These are phyloP conservation scores for Botia kubotai DNA, from an alignment of 2,797 vertebrate species.

Conservation along the genomic window DNA sequence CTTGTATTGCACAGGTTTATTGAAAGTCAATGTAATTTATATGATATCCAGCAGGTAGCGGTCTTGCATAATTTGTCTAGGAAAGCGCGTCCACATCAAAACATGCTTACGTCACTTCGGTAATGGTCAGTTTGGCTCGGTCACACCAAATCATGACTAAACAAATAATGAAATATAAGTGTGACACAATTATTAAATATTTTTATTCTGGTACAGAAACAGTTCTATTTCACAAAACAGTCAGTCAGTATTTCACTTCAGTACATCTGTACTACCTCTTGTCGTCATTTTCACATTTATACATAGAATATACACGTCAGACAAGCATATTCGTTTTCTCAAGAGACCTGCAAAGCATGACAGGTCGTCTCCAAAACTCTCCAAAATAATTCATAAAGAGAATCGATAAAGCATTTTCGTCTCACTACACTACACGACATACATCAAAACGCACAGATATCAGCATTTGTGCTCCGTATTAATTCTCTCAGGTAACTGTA, in stretches of 20 bases:
- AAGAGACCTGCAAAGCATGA: background rate
- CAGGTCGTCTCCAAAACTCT: background rate
- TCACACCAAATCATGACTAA: background rate
- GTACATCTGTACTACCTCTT: background rate
- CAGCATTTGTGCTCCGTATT: background rate
- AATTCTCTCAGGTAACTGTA: background rate
- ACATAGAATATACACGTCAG: conserved; percentile 7
- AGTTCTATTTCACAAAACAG: background rate
- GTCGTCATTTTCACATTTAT: conserved; percentile 1
- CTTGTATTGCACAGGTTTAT: background rate
- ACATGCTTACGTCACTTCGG: background rate
- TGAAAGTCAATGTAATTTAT: background rate
- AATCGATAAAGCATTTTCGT: background rate
- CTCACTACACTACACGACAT: background rate
- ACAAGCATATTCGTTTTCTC: background rate
- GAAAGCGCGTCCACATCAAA: background rate
- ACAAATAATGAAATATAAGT: background rate
- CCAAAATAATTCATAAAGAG: background rate
- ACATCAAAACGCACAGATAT: background rate
- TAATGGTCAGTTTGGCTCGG: background rate
- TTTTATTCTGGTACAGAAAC: background rate
- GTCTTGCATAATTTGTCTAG: background rate
- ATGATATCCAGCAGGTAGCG: background rate
- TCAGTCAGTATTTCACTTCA: background rate
- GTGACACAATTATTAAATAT: background rate